Evolutionary conservation across 1,140 invertebrate genomes (phyloP).

Genomic region (Diorhabda sublineata): DNA sequence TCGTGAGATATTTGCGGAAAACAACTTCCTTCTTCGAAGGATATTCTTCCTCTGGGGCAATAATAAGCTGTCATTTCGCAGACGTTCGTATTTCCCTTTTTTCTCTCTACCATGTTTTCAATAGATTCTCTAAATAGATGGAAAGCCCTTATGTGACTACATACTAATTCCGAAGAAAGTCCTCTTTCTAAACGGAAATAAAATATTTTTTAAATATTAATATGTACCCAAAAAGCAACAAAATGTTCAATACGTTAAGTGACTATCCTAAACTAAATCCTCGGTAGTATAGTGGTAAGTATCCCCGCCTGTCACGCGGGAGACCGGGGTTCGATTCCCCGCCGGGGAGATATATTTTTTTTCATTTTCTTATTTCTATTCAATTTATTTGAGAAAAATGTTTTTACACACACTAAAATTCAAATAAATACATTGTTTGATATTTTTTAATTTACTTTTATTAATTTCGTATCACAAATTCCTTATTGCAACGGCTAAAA

Average conservation of each 20-base stretch:
- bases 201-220: no score
- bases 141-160: conserved; percentile 47
- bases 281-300: conserved; percentile 46
- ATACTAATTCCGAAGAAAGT: conserved; percentile 48
- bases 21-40: conserved; percentile 44
- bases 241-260: no score
- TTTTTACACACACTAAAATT: no score
- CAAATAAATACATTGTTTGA: no score
- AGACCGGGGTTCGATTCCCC: conserved; percentile 46
- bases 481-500: no score
- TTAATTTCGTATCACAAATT: no score
- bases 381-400: no score
- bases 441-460: no score
- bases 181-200: conserved; percentile 35
- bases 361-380: no score
- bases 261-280: conserved; percentile 7
- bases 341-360: conserved; percentile 36
- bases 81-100: conserved; percentile 16
- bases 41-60: conserved; percentile 41
- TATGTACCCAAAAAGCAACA: no score
- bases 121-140: conserved; percentile 45
- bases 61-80: conserved; percentile 46
- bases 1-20: conserved; percentile 39
- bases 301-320: conserved; percentile 46
- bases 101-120: conserved; percentile 30